These are phyloP conservation scores for Hypotaenidia okinawae DNA, from an alignment of 2,797 vertebrate species.

Conservation along the genomic window DNA sequence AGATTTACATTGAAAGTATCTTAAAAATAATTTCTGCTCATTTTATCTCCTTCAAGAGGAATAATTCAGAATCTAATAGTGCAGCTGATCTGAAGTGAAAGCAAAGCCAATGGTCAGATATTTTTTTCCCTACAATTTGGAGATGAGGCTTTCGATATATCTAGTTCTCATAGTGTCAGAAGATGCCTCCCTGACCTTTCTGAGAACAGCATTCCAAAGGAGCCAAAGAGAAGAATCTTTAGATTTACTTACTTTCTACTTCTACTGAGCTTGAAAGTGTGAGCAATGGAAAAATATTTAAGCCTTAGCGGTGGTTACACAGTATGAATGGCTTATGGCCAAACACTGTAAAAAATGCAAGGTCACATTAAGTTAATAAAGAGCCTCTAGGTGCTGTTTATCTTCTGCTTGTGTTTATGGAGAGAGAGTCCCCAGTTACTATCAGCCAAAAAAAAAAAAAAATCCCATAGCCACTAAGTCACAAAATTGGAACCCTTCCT, in stretches of 20 bases:
- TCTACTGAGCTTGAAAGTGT: background rate
- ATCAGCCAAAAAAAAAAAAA: background rate
- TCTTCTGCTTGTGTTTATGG: constrained; percentile 37
- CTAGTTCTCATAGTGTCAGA: background rate
- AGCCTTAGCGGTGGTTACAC: constrained; percentile 1
- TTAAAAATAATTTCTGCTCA: background rate
- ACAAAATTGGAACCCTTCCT: background rate
- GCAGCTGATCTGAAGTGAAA: background rate
- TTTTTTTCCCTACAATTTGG: background rate
- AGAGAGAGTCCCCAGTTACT: background rate
- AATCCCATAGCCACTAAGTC: background rate
- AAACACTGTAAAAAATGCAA: background rate
- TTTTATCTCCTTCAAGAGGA: background rate
- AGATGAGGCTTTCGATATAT: background rate
- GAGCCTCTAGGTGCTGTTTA: constrained; percentile 24
- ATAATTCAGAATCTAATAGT: background rate
- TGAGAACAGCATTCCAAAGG: background rate
- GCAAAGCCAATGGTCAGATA: background rate
- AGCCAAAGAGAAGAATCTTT: background rate
- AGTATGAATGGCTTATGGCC: constrained; percentile 5
- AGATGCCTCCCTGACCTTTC: background rate
- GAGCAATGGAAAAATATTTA: constrained; percentile 38
- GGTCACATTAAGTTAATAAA: constrained; percentile 45
- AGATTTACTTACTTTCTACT: background rate
- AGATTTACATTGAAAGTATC: background rate